Evolutionary conservation across 23 tunicate genomes (phyloP).

Genomic region (Styela plicata): DNA sequence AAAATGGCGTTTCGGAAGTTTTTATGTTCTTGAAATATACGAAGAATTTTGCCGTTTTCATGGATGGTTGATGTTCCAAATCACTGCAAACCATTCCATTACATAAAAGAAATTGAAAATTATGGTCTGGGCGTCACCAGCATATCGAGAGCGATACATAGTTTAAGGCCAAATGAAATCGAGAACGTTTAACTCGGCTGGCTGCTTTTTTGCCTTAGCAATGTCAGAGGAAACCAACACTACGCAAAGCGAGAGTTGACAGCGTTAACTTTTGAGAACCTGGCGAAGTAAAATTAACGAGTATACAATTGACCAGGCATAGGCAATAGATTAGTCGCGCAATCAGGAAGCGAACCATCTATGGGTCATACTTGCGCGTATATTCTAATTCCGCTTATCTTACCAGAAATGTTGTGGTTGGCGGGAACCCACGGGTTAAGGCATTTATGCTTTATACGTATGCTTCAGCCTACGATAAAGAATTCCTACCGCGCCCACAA

Average conservation of each 20-base stretch:
- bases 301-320: too few relatives aligned
- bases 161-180: background rate
- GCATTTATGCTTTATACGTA: background rate
- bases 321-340: too few relatives aligned
- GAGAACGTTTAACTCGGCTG: background rate
- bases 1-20: too few relatives aligned
- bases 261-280: too few relatives aligned
- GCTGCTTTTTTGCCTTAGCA: background rate
- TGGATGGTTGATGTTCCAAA: background rate
- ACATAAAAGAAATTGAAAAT: too few relatives aligned
- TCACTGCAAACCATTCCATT: background rate
- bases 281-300: too few relatives aligned
- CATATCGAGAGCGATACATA: background rate
- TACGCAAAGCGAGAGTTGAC: background rate
- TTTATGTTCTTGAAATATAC: too few relatives aligned
- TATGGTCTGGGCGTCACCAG: background rate
- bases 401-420: too few relatives aligned
- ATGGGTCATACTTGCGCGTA: too few relatives aligned
- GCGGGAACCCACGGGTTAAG: background rate
- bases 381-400: too few relatives aligned
- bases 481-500: background rate
- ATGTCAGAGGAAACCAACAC: background rate
- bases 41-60: too few relatives aligned
- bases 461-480: background rate
- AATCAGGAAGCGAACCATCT: too few relatives aligned